Base-by-base conservation (phyloP, 2,113 vertebrate species). In the Brachypteracias leptosomus region DNA sequence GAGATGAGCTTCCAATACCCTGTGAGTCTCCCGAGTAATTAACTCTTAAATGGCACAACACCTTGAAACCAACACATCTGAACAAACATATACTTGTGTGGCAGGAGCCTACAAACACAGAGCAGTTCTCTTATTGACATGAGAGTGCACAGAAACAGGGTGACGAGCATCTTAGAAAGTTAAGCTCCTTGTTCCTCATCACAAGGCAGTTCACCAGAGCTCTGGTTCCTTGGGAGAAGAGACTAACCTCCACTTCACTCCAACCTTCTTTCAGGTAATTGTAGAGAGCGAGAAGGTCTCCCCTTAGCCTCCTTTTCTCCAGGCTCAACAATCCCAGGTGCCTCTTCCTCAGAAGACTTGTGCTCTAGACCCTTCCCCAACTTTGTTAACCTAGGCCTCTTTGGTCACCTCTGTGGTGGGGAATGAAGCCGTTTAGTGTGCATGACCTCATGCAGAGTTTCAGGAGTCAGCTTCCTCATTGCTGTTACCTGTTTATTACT, bases 351-450 rank as follows among this genome's bases (percentile, higher is more conserved):
- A 51, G 10, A 51, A 51, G 49, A 51, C 49, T 51, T 24, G 22
- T 51, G 11, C 49, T 51, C 49, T 51, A 51, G 22, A 51, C 49
- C 49, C 22, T 51, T 51, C 49, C 47, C 47, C 47, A 49, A 20
- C 18, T 49, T 49, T 20, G 17, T 35, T 58, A n/a, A n/a, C n/a
- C 70, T 75, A 10, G 1, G 33, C 11, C 19, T 62, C 35, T 75
- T 33, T 44, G 29, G 33, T 18, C 19, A 1, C 44, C 31, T 63
- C 47, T 4, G 1, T 9, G 29, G 6, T 40, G 61, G 28, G 31
- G 35, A 57, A 13, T 15, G 58, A 52, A 61, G 14, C 7, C 4
- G 3, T 31, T 36, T 9, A 8, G 5, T 0, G 1, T 33, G 31
- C n/a, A 46, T 61, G 55, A 76, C 46, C 29, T 46, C 76, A 25